Evolutionary conservation across 1,140 invertebrate species (phyloP), one percentile per base, ranked within the genome.

Genomic region (Drosophila sp.): DNA sequence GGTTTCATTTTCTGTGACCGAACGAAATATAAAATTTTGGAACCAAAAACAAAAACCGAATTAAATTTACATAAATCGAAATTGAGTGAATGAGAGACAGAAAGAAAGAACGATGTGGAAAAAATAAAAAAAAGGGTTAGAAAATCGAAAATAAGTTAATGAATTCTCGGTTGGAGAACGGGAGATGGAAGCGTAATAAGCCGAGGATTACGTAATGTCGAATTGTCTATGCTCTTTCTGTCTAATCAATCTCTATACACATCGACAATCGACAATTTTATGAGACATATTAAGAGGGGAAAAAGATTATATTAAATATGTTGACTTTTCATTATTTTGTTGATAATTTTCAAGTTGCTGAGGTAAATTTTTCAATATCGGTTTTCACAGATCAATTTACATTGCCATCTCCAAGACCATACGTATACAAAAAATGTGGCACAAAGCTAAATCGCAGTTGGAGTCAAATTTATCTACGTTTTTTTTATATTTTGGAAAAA

Each of bases 131-230:
- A 81, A 79, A 66, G 72, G 69, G 56, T 75, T 70, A 76, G 69
- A 71, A 70, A 44, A 64, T 63, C 60, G 27, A 76, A 86, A 83
- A 71, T 78, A 67, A 74, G 84, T 86, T 86, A 50, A 50, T 50
- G 44, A 50, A 27, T 50, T 50, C 44, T 50, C 44, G 27, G 44
- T 50, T 50, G 23, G 23, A 27, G 23, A 50, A 27, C 44, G 25
- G 8, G 44, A 50, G 44, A 50, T 50, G 44, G 27, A 27, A 50
- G 23, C 23, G 23, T 50, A 23, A 47, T 23, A 25, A 47, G 2
- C 6, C 1, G 4, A 3, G 35, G 32, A 33, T 38, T 38, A 38
- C 35, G 11, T 2, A 17, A 17, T 17, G 17, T 17, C 10, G 35
- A 35, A 35, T 5, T 5, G 1, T 35, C 6, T 35, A 35, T 35